Evolutionary conservation across 2,113 vertebrate species (phyloP), one percentile per base, ranked within the genome.

Genomic region (Lasiurus borealis): DNA sequence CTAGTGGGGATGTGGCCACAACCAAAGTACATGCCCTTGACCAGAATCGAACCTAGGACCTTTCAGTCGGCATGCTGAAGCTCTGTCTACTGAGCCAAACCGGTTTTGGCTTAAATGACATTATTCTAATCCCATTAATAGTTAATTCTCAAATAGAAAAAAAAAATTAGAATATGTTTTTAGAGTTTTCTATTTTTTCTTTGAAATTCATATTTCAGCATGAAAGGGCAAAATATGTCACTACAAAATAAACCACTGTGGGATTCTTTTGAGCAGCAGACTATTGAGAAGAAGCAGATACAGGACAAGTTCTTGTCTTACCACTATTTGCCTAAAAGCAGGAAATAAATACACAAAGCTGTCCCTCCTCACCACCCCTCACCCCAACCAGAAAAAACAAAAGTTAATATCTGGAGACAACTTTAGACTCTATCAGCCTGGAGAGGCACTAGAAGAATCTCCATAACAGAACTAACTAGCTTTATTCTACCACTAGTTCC

Each of bases 71-170:
- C 40, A 40, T 40, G 40, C 40, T 3, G 40, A 40, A 40, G 40
- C 40, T 40, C 40, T 40, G 40, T 40, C 40, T 40, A 40, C 40
- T 40, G 40, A 40, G 40, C 40, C 40, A 40, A 40, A 40, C 5
- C 40, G 5, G 40, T 40, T 40, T 40, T 40, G 40, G 40, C 40
- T n/a, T 40, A 40, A 40, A 76, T 52, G 27, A 54, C 7, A 85
- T 40, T n/a, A 84, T 68, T 68, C 16, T 64, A 75, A 36, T 64
- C 69, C 48, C 48, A 73, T 84, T 48, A 46, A 68, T 6, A 82
- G 15, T 72, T 89, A 71, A 80, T 85, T 88, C 94, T 68, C 34
- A 88, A 44, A 91, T 4, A 64, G 31, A 27, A 80, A 80, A 80
- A 87, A 87, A 69, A 12, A 21, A n/a, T n/a, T 16, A 40, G 14